Base-by-base conservation (phyloP, 2,888 invertebrate species). In the Eudasyphora cyanicolor region DNA sequence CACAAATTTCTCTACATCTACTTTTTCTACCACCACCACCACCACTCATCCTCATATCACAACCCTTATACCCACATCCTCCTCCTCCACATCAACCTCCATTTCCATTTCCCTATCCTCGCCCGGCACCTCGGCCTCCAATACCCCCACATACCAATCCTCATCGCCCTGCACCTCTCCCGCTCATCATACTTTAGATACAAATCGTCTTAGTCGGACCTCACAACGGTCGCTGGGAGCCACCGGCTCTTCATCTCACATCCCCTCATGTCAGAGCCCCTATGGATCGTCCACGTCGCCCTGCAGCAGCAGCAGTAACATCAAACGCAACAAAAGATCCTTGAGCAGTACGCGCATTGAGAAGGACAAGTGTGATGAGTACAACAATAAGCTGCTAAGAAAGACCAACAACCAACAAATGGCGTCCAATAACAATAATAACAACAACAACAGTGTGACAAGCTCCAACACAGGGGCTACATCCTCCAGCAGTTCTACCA, bases 301-400 rank as follows among this genome's bases (percentile, higher is more conserved):
- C 57, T 84, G 71, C 76, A 85, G 71, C 73, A 84, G 80, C 71
- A 84, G 64, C 84, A 85, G 51, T 73, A 87, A 85, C 82, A 87
- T 82, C 69, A 92, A 92, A 83, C 91, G 92, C 70, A 92, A 91
- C 85, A 92, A 92, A 86, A 90, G 92, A 54, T 92, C 92, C n/a
- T 86, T 92, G 8, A 92, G 92, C 86, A 92, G 92, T 79, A 92
- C 92, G 2, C 91, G 92, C 19, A 89, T 92, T 42, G 92, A 92
- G 82, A 92, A 92, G 87, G 92, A 92, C 85, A 92, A 92, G 85
- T 91, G 90, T 79, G 92, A 92, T 86, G 92, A 92, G 82, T 92
- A 92, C 85, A 92, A 92, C 73, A 92, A 90, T 2, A 92, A 92
- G 83, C 85, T 92, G 85, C 83, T 92, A 82, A 88, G 91, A 38